Evolutionary conservation across 2,113 vertebrate species (phyloP), one percentile per base, ranked within the genome.

Genomic region (Pterocles gutturalis): DNA sequence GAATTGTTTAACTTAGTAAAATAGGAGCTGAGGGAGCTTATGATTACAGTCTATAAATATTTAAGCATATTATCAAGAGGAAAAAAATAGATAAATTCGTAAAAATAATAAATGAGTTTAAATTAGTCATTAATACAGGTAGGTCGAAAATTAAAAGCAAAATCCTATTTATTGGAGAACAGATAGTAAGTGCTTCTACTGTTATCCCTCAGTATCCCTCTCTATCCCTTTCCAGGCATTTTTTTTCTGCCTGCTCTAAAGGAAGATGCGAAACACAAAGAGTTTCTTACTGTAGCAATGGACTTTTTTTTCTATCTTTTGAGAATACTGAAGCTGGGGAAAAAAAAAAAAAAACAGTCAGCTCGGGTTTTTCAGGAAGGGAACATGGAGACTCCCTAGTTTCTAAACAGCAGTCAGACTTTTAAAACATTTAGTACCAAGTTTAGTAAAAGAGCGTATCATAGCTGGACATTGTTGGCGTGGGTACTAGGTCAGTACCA

Each of bases 1-100:
- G 41, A 79, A 66, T 83, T 64, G 4, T 94, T 90, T 87, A 73
- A 41, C 19, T 76, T 84, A 14, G 48, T 86, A 48, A 87, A 92
- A 79, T 17, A 5, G 20, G 60, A 85, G 21, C 26, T 88, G 31
- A 61, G 21, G 62, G 43, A 54, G 11, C 3, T 67, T 89, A 41
- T 58, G 26, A 33, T 75, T 88, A 34, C 43, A 21, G 34, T 79
- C 43, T 66, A 19, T 71, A 48, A 70, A 34, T 70, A 29, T 11
- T 7, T 69, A 79, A 90, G 29, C 25, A 70, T 57, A 10, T 76
- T 54, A 54, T 67, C 9, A 45, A 71, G 8, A 86, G 25, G 11
- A 71, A 80, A 64, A 55, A 51, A 45, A 24, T 14, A 55, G 13
- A 48, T 33, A 49, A 62, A 28, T 60, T 43, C 76, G 3, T 13